Conservation (phyloP, 2,113 vertebrate genomes). For the Chelonoidis abingdonii region DNA sequence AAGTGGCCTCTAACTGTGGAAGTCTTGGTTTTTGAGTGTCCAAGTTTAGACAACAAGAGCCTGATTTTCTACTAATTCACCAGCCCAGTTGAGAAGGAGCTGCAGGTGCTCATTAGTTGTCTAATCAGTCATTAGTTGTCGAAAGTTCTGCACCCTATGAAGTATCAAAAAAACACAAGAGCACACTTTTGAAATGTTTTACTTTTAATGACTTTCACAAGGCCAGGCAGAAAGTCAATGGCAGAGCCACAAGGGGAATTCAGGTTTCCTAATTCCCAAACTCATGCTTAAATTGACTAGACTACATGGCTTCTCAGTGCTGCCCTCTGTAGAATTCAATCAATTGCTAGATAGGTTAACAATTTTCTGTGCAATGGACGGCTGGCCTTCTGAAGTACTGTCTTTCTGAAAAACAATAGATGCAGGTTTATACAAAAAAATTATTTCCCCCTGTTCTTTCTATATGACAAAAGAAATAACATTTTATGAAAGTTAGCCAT, state of each 20-base stretch:
- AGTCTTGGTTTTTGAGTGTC: neutral
- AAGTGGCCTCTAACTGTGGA: neutral
- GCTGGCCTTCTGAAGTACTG: neutral
- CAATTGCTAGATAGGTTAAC: accelerated
- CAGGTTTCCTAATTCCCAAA: neutral
- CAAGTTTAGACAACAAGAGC: neutral
- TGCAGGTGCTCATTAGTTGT: neutral
- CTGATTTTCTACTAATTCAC: slow-evolving; percentile 6
- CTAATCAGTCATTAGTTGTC: neutral
- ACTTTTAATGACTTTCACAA: neutral
- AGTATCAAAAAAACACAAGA: neutral
- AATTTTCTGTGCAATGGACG: neutral
- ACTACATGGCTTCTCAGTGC: neutral
- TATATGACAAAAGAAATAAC: neutral
- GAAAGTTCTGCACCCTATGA: neutral
- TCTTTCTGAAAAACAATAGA: neutral
- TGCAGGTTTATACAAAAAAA: neutral
- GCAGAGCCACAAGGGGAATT: accelerated
- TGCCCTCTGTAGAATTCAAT: neutral
- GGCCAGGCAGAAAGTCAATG: neutral
- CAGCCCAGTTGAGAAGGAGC: neutral
- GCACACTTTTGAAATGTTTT: neutral
- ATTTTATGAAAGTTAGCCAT: neutral
- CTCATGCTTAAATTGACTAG: neutral
- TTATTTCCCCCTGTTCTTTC: neutral